These are phyloP conservation scores for Lycaena phlaeas DNA, from an alignment of 2,888 invertebrate genomes.

Conservation along the genomic window DNA sequence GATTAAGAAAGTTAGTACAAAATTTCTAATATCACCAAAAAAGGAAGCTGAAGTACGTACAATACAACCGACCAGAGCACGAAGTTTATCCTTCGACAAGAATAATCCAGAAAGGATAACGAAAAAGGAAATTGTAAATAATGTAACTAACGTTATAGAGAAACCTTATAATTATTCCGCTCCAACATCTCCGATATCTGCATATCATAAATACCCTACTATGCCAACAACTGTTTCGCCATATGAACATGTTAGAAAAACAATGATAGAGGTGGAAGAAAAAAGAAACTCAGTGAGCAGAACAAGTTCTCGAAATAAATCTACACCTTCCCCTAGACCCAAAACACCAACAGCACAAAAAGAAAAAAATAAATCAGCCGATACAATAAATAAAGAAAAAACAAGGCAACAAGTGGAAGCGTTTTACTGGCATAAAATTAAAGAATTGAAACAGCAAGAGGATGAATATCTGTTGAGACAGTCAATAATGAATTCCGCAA, in stretches of 20 bases:
- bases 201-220: conserved; percentile 47
- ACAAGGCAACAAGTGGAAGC: conserved; percentile 75
- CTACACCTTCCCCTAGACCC: conserved; percentile 31
- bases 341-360: conserved; percentile 18
- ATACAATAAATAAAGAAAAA: conserved; percentile 57
- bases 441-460: conserved; percentile 75
- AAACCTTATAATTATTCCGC: conserved; percentile 61
- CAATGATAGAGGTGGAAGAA: conserved; percentile 53
- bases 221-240: conserved; percentile 61
- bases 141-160: conserved; percentile 17
- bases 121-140: conserved; percentile 8
- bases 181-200: conserved; percentile 54
- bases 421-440: conserved; percentile 79
- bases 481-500: conserved; percentile 30
- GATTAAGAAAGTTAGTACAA: conserved; percentile 61
- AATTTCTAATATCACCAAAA: conserved; percentile 59
- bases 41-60: conserved; percentile 62
- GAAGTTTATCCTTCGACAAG: conserved; percentile 52
- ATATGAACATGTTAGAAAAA: conserved; percentile 51
- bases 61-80: conserved; percentile 55
- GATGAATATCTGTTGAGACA: conserved; percentile 64
- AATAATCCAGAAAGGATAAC: conserved; percentile 20
- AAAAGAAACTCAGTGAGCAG: conserved; percentile 46
- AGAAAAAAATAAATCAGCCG: conserved; percentile 23
- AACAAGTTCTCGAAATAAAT: conserved; percentile 30